Evolutionary conservation across 2,888 invertebrate species (phyloP).

Genomic region (Mellilla xanthometata): DNA sequence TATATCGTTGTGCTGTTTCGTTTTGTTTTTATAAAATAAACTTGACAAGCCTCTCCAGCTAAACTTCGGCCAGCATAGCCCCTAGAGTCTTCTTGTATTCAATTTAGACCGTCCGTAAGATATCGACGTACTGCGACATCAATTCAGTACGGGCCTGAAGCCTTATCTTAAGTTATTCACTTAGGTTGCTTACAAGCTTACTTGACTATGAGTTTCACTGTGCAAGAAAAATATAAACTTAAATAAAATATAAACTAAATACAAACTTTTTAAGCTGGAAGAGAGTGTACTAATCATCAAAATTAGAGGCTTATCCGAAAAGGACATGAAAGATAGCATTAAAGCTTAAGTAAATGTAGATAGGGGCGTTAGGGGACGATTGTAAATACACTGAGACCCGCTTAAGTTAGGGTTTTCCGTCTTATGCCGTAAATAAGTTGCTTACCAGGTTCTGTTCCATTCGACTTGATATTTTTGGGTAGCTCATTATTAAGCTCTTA

Average conservation of each 20-base stretch:
- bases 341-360: constrained; percentile 20
- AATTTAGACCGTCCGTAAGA: constrained; percentile 1
- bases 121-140: constrained; percentile 4
- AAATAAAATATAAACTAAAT: neutral
- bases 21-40: no score
- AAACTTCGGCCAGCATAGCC: neutral
- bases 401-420: constrained; percentile 16
- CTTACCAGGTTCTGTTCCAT: neutral
- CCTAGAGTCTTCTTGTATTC: constrained; percentile 2
- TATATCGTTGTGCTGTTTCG: no score
- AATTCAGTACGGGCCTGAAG: constrained; percentile 5
- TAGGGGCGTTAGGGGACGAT: constrained; percentile 18
- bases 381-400: constrained; percentile 16
- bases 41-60: neutral
- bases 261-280: constrained; percentile 1
- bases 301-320: constrained; percentile 18
- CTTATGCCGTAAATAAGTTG: constrained; percentile 5
- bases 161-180: constrained; percentile 10
- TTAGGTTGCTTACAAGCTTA: constrained; percentile 4
- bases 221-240: neutral
- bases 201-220: no score
- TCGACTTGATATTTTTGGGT: constrained; percentile 1
- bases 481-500: neutral
- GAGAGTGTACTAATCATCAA: constrained; percentile 16
- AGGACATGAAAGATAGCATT: constrained; percentile 20